These are phyloP conservation scores for Atta cephalotes DNA, from an alignment of 1,140 invertebrate species.

Conservation along the genomic window DNA sequence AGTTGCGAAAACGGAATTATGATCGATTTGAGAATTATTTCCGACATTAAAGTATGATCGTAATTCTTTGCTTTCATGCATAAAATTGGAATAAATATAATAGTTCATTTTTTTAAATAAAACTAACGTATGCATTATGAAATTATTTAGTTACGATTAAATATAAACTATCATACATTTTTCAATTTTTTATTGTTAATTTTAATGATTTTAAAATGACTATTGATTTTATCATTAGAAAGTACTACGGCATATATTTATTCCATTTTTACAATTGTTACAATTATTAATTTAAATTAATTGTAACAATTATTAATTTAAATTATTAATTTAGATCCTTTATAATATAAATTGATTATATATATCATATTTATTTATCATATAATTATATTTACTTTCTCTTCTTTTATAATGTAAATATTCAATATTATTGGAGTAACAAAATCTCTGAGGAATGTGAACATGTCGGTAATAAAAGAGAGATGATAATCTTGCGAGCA, in stretches of 20 bases:
- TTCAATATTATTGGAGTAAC: slow-evolving; percentile 4
- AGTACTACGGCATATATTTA: background rate
- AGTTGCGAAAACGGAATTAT: background rate
- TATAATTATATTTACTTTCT: background rate
- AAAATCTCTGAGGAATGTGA: slow-evolving; percentile 16
- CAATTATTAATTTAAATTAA: slow-evolving; percentile 29
- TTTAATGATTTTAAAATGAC: background rate
- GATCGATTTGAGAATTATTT: background rate
- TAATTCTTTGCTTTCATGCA: background rate
- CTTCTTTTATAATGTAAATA: slow-evolving; percentile 5
- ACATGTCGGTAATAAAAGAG: slow-evolving; percentile 5
- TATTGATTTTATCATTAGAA: slow-evolving; percentile 8
- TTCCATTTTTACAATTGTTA: background rate
- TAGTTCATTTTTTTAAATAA: background rate
- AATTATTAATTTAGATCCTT: slow-evolving; percentile 3
- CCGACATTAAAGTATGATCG: slow-evolving; percentile 33
- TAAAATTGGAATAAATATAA: background rate
- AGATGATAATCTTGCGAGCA: slow-evolving; percentile 22
- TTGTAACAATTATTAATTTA: slow-evolving; percentile 4
- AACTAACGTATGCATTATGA: background rate
- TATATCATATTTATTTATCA: background rate
- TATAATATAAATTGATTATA: background rate
- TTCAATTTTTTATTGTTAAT: background rate
- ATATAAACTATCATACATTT: background rate
- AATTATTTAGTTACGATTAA: background rate